phyloP scores from a whole-genome alignment of 2,888 invertebrate species.

The Lepidocyrtoides sp. region DNA sequence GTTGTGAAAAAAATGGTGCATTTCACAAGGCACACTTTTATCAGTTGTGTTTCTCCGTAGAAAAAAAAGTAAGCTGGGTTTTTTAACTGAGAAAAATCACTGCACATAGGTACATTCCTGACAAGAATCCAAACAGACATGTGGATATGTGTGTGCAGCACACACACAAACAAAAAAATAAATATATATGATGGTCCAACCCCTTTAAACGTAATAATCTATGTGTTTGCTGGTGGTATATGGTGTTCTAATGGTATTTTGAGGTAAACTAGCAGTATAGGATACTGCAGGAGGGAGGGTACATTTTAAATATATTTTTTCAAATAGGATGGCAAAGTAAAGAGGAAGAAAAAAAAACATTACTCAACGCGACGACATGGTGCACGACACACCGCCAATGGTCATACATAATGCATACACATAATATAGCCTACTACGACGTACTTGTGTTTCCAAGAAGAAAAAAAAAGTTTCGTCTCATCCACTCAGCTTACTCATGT shows the following conservation, averaged over 20 bases:
- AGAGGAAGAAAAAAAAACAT: conserved; percentile 45
- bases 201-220: too few species aligned
- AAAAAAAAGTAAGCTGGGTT: conserved; percentile 5
- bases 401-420: conserved; percentile 67
- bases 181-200: too few species aligned
- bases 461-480: conserved; percentile 9
- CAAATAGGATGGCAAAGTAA: background rate
- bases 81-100: conserved; percentile 61
- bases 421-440: background rate
- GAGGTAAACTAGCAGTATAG: too few species aligned
- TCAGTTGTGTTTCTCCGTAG: background rate
- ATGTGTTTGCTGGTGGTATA: too few species aligned
- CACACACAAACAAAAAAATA: conserved; percentile 55
- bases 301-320: background rate
- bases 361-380: conserved; percentile 41
- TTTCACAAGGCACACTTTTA: too few species aligned
- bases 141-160: background rate
- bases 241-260: too few species aligned
- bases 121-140: conserved; percentile 58
- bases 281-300: background rate
- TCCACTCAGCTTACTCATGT: background rate
- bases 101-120: conserved; percentile 42
- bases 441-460: conserved; percentile 15
- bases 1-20: background rate
- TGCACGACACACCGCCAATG: conserved; percentile 36